Percentiles rank a stretch among this genome's conserved stretches.
Conservation (phyloP, 2,113 vertebrate genomes). For the Melanerpes aurifrons region DNA sequence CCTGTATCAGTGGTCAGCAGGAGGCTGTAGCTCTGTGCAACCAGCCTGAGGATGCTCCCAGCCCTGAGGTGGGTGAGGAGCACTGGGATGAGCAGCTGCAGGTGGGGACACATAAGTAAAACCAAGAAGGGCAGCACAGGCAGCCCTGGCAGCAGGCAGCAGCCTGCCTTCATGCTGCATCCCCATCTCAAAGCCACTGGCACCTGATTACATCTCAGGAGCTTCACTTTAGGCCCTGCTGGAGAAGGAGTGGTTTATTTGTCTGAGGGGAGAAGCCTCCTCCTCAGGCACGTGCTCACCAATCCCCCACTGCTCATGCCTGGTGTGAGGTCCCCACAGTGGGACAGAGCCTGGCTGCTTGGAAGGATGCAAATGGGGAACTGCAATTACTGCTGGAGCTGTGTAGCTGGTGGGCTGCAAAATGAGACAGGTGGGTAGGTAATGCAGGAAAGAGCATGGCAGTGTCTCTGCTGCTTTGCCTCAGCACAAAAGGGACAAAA, state of each 20-base stretch:
- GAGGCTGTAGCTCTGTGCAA: accelerated
- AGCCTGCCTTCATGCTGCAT: neutral
- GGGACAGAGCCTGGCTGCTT: neutral
- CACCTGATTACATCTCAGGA: neutral
- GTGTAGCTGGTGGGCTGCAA: neutral
- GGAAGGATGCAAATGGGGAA: neutral
- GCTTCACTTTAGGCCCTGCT: neutral
- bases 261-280: neutral
- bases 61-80: accelerated
- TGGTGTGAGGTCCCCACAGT: neutral
- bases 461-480: neutral
- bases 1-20: accelerated
- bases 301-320: neutral
- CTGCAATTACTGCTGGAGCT: neutral
- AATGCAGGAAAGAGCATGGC: neutral
- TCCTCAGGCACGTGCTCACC: neutral
- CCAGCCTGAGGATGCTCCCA: neutral
- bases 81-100: neutral
- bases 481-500: neutral
- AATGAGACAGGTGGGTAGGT: neutral
- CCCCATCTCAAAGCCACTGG: neutral
- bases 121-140: neutral
- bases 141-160: neutral
- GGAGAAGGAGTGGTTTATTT: neutral
- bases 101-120: neutral